These are phyloP conservation scores for Coptodon bakossiorum DNA, from an alignment of 2,113 vertebrate genomes.

Conservation along the genomic window DNA sequence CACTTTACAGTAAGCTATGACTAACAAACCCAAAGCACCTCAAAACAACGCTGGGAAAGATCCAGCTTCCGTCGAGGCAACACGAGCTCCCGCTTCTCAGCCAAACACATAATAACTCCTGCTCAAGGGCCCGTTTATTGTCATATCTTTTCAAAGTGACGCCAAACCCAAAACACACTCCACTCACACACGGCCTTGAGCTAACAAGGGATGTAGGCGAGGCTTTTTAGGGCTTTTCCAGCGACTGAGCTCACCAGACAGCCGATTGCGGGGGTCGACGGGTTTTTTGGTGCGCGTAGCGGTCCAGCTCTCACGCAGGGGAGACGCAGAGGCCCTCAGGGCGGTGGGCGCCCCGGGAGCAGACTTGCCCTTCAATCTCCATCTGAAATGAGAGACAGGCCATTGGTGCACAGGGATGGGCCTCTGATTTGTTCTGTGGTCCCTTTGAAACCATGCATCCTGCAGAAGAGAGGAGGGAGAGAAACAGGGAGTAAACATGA, in stretches of 20 bases:
- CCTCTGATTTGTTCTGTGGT: conserved; percentile 70
- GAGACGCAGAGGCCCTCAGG: conserved; percentile 34
- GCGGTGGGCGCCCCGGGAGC: conserved; percentile 8
- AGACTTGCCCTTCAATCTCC: conserved; percentile 55
- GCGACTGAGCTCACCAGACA: conserved; percentile 1
- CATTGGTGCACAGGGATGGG: conserved; percentile 30
- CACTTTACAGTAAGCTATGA: conserved; percentile 28
- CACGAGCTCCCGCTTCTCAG: conserved; percentile 22
- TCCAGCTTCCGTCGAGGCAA: conserved; percentile 34
- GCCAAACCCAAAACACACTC: conserved; percentile 58
- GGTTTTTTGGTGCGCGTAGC: conserved; percentile 41
- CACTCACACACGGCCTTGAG: conserved; percentile 59
- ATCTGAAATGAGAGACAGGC: conserved; percentile 64
- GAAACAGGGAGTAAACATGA: conserved; percentile 41
- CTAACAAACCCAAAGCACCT: conserved; percentile 39
- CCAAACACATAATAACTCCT: conserved; percentile 55
- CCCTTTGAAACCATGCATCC: conserved; percentile 62
- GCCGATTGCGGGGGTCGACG: conserved; percentile 4
- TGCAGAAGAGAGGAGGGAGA: conserved; percentile 28
- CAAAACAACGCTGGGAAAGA: conserved; percentile 42
- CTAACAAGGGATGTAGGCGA: conserved; percentile 41
- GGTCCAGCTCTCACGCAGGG: conserved; percentile 45
- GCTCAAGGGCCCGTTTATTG: conserved; percentile 48
- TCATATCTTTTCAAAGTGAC: conserved; percentile 54
- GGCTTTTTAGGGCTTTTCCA: conserved; percentile 12